Base-by-base conservation (phyloP, 2,797 vertebrate genomes). In the Brachyalestes nurse region DNA sequence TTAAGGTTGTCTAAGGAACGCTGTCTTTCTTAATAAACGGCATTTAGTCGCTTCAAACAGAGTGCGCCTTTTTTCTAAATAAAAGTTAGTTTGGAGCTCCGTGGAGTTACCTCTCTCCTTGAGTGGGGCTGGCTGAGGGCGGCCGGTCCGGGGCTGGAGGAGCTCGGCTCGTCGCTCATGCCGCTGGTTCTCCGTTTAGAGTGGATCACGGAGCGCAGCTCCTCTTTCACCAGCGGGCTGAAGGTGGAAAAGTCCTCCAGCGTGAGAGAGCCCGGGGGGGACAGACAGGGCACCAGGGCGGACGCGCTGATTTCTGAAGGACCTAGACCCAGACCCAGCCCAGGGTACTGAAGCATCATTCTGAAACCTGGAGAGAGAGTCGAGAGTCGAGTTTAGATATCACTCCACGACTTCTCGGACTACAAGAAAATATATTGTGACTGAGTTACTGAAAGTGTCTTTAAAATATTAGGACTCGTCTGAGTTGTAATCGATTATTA, bases 321-420 rank as follows among this genome's bases (percentile, higher is more conserved):
- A 83, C 96, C 78, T 96, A 78, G 23, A 67, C 81, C 93, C 80
- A 96, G 23, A 67, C 71, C 93, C 79, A 96, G 95, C 83, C 95
- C 96, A 28, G 95, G 84, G 92, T 97, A 95, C 89, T 99, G 97
- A 88, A 99, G 96, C 97, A 99, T 99, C 97, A 98, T 97, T 93
- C 94, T 93, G 86, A 51, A 83, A 83, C 16, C 78, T 78, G 14
- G 28, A 62, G 38, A 66, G 10, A 66, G 21, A 12, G 42, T 2
- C 42, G 42, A 45, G 13, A 74, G 57, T 40, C 25, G 19, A 28
- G 28, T 28, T 28, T 3, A 28, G 28, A 28, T 28, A 28, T 28
- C 28, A 28, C 28, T 28, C 28, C 28, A 28, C 28, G 28, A 28
- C 28, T 28, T 28, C 28, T 28, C 28, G 28, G 28, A 28, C 28